Evolutionary conservation across 1,140 invertebrate species (phyloP), one percentile per base, ranked within the genome.

Genomic region (Sycophaga agraensis): DNA sequence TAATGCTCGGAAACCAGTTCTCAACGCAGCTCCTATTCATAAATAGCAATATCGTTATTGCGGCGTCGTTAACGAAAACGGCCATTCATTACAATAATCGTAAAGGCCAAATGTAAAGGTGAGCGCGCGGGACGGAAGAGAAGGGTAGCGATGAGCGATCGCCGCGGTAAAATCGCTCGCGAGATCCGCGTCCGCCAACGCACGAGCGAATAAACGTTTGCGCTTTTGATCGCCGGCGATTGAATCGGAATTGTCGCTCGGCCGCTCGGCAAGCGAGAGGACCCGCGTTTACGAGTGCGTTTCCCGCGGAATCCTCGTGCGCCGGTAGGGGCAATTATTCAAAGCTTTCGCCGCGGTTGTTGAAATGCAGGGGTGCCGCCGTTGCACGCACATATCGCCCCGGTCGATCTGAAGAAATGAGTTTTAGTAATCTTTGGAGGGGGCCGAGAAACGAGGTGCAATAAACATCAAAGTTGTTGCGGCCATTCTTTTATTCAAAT

Each of bases 71-170:
- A 50, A 22, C 26, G 31, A 21, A 37, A 50, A 50, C 5, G 48
- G 22, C 22, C 22, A 6, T 11, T 26, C 31, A 6, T 58, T 39
- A 48, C 21, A 49, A 58, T 58, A 58, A 58, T 58, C 56, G 35
- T 58, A 58, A 58, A 58, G n/a, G n/a, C n/a, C n/a, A n/a, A n/a
- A n/a, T 16, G 21, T 31, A 43, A 55, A 26, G 9, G 19, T 26
- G 9, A 11, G 14, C n/a, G n/a, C n/a, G n/a, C n/a, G n/a, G n/a
- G n/a, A n/a, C n/a, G n/a, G n/a, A n/a, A n/a, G n/a, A n/a, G n/a
- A n/a, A n/a, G n/a, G n/a, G n/a, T 28, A 31, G 14, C 4, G 37
- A 2, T 35, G 4, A 21, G n/a, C 31, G 31, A 26, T 26, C 26
- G n/a, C 11, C 4, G 48, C 31, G 22, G 37, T 50, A 22, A 43